phyloP scores from a whole-genome alignment of 2,888 invertebrate species.

The Quadroppia sp. region DNA sequence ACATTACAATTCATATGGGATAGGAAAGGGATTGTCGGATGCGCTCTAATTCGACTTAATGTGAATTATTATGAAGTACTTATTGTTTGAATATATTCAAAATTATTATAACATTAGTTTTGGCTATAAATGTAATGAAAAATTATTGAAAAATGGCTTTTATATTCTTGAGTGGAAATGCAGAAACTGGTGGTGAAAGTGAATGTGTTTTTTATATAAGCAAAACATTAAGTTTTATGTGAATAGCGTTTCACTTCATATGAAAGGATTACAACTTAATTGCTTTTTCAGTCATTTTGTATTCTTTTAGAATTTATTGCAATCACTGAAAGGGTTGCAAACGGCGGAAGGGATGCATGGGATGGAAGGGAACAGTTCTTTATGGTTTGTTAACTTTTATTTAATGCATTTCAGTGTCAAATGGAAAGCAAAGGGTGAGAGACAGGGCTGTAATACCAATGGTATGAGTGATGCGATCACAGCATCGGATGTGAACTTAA shows the following conservation, averaged over 20 bases:
- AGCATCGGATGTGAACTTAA: background rate
- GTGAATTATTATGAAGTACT: constrained; percentile 24
- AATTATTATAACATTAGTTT: constrained; percentile 29
- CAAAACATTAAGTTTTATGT: constrained; percentile 30
- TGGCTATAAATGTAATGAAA: constrained; percentile 21
- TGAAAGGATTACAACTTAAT: constrained; percentile 29
- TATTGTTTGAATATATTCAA: background rate
- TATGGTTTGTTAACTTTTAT: constrained; percentile 36
- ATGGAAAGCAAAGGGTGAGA: constrained; percentile 22
- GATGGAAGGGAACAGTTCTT: constrained; percentile 23
- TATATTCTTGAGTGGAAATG: background rate
- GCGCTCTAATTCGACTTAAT: constrained; percentile 24
- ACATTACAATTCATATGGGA: constrained; percentile 8
- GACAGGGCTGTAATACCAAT: background rate
- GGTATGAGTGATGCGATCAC: background rate
- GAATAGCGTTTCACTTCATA: constrained; percentile 10
- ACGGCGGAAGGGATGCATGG: background rate
- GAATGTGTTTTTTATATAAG: background rate
- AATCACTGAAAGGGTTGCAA: constrained; percentile 9
- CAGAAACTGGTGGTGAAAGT: background rate
- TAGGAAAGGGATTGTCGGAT: constrained; percentile 5
- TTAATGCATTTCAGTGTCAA: constrained; percentile 8
- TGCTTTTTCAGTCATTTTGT: constrained; percentile 21
- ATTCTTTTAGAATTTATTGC: constrained; percentile 23
- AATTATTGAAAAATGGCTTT: constrained; percentile 13